Base-by-base conservation (phyloP, 2,113 vertebrate species). In the Progne subis region DNA sequence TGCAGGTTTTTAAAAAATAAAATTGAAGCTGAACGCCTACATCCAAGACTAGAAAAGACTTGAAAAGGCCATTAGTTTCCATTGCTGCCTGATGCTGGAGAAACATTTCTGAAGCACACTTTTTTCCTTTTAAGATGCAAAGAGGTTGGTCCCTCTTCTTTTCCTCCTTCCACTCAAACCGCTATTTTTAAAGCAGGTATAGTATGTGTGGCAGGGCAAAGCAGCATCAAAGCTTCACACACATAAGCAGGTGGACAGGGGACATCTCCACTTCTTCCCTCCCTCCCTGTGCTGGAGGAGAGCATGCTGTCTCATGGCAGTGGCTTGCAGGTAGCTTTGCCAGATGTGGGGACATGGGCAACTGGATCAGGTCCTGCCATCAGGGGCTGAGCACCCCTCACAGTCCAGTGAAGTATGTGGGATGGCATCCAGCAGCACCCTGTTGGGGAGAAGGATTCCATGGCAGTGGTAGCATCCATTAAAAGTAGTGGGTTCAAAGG, bases 1-100 rank as follows among this genome's bases (percentile, higher is more conserved):
- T 98, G 98, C 98, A 98, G 98, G 96, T 96, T 97, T 92, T 97
- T 95, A 96, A 98, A 98, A 98, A 98, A 97, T 97, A 98, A 98
- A 98, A 95, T 92, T 87, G 97, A 98, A 98, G 98, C 97, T 97
- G 94, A 98, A 98, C 69, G 76, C 95, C 97, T 98, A 97, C 97
- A 97, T 98, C 96, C 98, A 97, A 98, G 98, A 97, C 97, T 80
- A 97, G 97, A 97, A 97, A 96, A 97, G 96, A 96, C 96, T 90
- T 32, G 23, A 88, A 94, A 81, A 90, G 96, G 98, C 95, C 93
- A 7, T 52, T 91, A 92, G 94, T 93, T 96, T 94, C 94, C 95
- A 86, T 75, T 41, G 93, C 83, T 89, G 96, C 95, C 97, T 91
- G 97, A 65, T 0, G 13, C 89, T 67, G 91, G 92, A 95, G 95